Conservation (phyloP, 2,113 vertebrate species). For the Cairina moschata region DNA sequence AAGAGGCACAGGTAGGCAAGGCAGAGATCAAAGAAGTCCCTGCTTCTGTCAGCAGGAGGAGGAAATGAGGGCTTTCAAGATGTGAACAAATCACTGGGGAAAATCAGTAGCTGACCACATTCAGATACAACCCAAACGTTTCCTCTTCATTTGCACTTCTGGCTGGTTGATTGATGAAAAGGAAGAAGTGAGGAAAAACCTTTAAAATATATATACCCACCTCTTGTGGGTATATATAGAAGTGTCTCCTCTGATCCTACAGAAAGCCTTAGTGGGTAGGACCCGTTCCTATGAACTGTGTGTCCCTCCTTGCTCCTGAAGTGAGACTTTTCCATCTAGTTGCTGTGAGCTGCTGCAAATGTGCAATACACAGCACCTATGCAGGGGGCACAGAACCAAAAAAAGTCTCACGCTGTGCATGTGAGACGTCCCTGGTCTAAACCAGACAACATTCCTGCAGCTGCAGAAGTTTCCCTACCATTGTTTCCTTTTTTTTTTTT, state of each 20-base stretch:
- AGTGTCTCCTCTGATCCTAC: neutral
- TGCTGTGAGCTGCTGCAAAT: accelerated
- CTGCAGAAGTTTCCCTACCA: neutral
- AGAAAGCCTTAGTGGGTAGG: neutral
- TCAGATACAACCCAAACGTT: neutral
- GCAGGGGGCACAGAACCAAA: neutral
- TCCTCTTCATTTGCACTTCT: neutral
- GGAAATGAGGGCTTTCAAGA: neutral
- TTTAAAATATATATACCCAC: neutral
- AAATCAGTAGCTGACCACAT: neutral
- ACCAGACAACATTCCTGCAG: neutral
- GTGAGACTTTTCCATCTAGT: neutral
- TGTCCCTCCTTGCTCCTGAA: neutral
- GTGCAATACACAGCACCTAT: accelerated
- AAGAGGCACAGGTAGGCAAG: neutral
- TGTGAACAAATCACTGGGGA: neutral
- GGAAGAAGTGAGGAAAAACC: neutral
- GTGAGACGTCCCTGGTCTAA: neutral
- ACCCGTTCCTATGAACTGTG: accelerated
- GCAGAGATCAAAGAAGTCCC: neutral
- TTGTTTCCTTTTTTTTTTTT: neutral
- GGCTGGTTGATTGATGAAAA: neutral
- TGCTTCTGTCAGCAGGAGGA: neutral
- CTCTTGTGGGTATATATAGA: neutral
- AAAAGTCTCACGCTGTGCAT: neutral